Evolutionary conservation across 2,113 vertebrate genomes (phyloP), one percentile per base, ranked within the genome.

Genomic region (Chlorodrepanis virens): DNA sequence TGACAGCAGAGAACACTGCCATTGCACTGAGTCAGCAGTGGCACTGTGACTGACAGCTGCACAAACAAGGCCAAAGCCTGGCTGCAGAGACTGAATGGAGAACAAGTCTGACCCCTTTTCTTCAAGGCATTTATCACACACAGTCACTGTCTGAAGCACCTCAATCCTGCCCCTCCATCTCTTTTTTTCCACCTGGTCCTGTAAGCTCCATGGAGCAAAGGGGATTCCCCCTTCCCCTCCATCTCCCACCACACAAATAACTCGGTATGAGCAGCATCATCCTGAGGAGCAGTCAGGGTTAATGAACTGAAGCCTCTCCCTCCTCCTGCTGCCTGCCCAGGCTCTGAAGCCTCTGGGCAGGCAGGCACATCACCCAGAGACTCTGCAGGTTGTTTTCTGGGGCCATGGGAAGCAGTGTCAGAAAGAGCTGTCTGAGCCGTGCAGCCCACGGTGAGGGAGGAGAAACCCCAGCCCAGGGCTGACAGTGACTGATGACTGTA

Each of bases 401-500:
- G 64, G 2, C 44, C 74, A 9, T 23, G 42, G 82, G 78, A 67
- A 94, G 75, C 17, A 12, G 50, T 24, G 64, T 67, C 80, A 90
- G 90, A 68, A 44, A 60, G 88, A 75, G n/a, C 50, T 50, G 10
- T 78, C 74, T 69, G 90, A 89, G 86, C 35, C 35, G 35, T 35
- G 35, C 35, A 35, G 35, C 76, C 57, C 78, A 68, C 4, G 20
- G 79, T 53, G 28, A 77, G 87, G 90, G 96, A 97, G 76, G 52
- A 50, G 83, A 97, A 93, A 60, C 44, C 83, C 93, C 89, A 96
- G 78, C 76, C 61, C 31, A 37, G 92, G 80, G 77, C 76, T 96
- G 96, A 83, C 90, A 77, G 91, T 87, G 95, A 94, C 89, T 89
- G 93, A 87, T 71, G 97, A 93, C 88, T 86, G 49, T 21, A 89